A percentile compares a stretch with the other conserved stretches of the same genome.
phyloP scores from a whole-genome alignment of 2,113 vertebrate genomes.

The Mirounga angustirostris region DNA sequence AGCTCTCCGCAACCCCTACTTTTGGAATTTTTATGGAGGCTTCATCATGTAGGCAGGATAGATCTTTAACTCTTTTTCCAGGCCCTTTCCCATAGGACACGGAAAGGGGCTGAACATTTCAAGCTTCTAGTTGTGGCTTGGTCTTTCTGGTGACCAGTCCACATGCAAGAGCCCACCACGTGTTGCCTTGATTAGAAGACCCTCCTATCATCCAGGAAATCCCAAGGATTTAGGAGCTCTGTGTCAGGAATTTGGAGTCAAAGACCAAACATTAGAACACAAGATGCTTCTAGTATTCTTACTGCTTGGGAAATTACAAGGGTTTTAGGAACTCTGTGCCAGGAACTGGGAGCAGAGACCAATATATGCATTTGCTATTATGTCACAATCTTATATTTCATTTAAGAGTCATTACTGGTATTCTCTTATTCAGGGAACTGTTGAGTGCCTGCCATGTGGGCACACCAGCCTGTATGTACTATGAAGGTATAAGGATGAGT shows the following conservation, averaged over 20 bases:
- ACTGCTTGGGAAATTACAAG: background rate
- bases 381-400: background rate
- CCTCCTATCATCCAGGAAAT: background rate
- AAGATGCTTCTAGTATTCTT: background rate
- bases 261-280: background rate
- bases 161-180: background rate
- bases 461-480: fast-evolving
- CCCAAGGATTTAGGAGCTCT: background rate
- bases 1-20: background rate
- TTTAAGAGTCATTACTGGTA: background rate
- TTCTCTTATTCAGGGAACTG: background rate
- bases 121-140: background rate
- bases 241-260: background rate
- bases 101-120: background rate
- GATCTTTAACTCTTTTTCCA: background rate
- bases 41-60: background rate
- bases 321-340: background rate
- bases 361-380: background rate
- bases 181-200: background rate
- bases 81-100: background rate
- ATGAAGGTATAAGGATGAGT: background rate
- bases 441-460: background rate
- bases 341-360: background rate
- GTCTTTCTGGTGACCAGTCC: background rate
- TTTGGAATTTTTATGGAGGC: background rate